Conservation (phyloP, 2,113 vertebrate genomes). For the Alaudala cheleensis region DNA sequence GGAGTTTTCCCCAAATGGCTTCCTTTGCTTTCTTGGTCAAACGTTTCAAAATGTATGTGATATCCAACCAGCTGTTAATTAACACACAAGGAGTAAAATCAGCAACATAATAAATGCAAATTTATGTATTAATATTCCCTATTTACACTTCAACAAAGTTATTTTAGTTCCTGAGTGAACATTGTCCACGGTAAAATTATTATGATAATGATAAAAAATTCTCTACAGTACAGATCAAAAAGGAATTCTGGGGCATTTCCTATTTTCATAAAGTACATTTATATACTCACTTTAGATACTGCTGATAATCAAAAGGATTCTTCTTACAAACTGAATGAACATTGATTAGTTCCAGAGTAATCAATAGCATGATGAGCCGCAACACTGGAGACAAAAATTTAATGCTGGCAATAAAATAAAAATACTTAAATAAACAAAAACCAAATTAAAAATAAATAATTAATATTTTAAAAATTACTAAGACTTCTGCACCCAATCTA, state of each 20-base stretch:
- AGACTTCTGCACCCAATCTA: neutral
- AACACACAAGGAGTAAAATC: neutral
- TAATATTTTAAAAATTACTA: neutral
- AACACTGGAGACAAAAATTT: constrained; percentile 63
- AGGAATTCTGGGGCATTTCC: neutral
- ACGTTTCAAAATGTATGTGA: neutral
- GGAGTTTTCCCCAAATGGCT: neutral
- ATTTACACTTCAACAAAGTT: neutral
- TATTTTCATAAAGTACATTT: neutral
- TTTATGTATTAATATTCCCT: neutral
- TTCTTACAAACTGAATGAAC: constrained; percentile 49
- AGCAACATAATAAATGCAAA: neutral
- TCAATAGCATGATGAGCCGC: constrained; percentile 61
- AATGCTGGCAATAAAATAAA: constrained; percentile 49
- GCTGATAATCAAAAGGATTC: constrained; percentile 48
- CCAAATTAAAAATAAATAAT: neutral
- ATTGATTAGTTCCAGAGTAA: constrained; percentile 63
- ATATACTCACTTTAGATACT: constrained; percentile 76
- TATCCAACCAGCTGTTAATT: neutral
- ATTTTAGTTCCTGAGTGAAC: neutral
- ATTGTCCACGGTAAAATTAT: neutral
- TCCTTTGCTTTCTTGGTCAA: neutral
- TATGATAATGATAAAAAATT: neutral
- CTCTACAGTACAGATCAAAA: neutral
- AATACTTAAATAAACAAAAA: neutral